These are phyloP conservation scores for Papilio elwesi DNA, from an alignment of 2,888 invertebrate genomes.

Conservation along the genomic window DNA sequence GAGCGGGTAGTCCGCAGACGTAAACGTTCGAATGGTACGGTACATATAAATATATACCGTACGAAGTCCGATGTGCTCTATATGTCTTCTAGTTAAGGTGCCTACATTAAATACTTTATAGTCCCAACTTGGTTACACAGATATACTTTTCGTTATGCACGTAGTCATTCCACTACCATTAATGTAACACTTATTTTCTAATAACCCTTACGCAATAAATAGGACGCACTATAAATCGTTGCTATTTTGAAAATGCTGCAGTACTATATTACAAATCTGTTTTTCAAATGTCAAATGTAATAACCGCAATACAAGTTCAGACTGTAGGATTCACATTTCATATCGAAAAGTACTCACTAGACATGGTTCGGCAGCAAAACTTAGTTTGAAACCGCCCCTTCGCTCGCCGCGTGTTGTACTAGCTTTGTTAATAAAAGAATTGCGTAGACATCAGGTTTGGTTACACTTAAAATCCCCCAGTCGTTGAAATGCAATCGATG, in stretches of 20 bases:
- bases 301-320: conserved; percentile 9
- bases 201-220: neutral
- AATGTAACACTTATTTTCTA: no score
- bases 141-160: no score
- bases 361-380: conserved; percentile 31
- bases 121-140: no score
- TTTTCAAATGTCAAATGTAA: conserved; percentile 10
- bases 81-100: conserved; percentile 11
- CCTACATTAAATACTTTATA: neutral
- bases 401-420: conserved; percentile 16
- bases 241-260: neutral
- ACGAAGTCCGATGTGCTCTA: conserved; percentile 8
- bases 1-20: conserved; percentile 28
- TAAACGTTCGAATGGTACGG: conserved; percentile 35
- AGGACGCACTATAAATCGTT: neutral
- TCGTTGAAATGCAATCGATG: no score
- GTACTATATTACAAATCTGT: neutral
- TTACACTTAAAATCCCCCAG: neutral
- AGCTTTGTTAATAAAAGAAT: conserved; percentile 28
- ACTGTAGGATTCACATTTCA: conserved; percentile 33
- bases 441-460: neutral
- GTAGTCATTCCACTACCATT: neutral
- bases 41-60: conserved; percentile 28
- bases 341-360: conserved; percentile 38
- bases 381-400: conserved; percentile 33